These are phyloP conservation scores for Platorchestia sp. DNA, from an alignment of 1,140 invertebrate genomes.

Conservation along the genomic window DNA sequence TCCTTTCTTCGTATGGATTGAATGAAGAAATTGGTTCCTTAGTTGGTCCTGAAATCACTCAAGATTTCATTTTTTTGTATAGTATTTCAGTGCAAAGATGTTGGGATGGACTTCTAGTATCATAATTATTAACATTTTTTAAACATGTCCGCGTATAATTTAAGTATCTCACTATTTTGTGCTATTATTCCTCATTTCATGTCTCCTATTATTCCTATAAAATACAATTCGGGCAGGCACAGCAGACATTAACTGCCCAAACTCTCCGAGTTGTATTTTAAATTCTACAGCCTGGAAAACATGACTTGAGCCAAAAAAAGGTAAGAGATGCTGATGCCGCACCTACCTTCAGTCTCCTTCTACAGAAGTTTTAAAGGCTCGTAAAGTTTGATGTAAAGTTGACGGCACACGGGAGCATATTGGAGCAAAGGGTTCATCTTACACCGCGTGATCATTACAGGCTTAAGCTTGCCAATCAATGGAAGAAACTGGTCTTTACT, in stretches of 20 bases:
- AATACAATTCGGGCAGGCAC: not conserved
- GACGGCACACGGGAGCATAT: not conserved
- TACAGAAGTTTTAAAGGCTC: not conserved
- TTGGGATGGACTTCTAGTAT: too few relatives aligned
- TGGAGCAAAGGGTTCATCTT: not conserved
- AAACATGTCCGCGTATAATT: too few relatives aligned
- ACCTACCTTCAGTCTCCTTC: not conserved
- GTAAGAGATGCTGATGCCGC: not conserved
- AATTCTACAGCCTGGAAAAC: not conserved
- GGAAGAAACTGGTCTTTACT: not conserved
- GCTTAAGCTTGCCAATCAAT: slow-evolving; percentile 21
- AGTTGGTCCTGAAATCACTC: too few relatives aligned
- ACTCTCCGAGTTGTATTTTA: not conserved
- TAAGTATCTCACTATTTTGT: too few relatives aligned
- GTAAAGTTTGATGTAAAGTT: not conserved
- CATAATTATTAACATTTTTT: too few relatives aligned
- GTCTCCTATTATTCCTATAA: too few relatives aligned
- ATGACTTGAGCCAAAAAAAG: not conserved
- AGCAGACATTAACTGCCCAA: not conserved
- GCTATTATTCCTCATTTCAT: too few relatives aligned
- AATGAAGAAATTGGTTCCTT: too few relatives aligned
- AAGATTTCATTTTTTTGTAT: too few relatives aligned
- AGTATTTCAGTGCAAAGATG: too few relatives aligned
- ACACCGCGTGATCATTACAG: not conserved
- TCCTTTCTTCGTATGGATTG: too few relatives aligned